phyloP scores from a whole-genome alignment of 1,140 invertebrate genomes.

The Saccostrea cuccullata region DNA sequence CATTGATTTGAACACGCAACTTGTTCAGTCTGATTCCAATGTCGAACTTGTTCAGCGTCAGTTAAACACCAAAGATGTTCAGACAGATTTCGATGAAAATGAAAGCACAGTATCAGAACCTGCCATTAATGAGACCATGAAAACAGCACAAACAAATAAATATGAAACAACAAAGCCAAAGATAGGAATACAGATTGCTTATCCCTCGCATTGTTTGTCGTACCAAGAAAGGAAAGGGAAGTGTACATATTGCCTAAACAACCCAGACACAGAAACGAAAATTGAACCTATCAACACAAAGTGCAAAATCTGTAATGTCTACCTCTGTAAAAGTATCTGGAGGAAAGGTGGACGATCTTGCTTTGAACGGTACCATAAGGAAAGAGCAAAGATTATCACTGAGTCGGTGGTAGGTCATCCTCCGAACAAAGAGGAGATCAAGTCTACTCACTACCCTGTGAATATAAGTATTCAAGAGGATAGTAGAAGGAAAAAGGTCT shows the following conservation, averaged over 20 bases:
- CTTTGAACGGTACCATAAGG: slow-evolving; percentile 1
- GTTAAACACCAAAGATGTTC: not conserved
- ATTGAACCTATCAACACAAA: not conserved
- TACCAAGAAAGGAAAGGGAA: not conserved
- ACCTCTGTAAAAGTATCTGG: not conserved
- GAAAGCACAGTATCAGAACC: not conserved
- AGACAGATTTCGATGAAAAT: not conserved
- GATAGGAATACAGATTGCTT: no score
- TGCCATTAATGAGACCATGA: not conserved
- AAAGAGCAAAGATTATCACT: not conserved
- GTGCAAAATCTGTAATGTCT: slow-evolving; percentile 11
- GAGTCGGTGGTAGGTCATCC: not conserved
- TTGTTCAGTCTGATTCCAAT: no score
- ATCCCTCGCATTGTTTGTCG: not conserved
- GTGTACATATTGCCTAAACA: not conserved
- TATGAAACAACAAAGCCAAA: not conserved
- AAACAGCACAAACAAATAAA: not conserved
- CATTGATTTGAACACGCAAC: not conserved
- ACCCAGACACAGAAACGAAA: not conserved
- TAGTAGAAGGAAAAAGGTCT: not conserved
- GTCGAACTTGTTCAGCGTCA: not conserved
- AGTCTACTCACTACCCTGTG: not conserved
- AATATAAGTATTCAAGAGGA: not conserved
- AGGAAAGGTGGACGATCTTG: slow-evolving; percentile 10
- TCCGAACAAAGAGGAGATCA: not conserved